A percentile compares a stretch with the other conserved stretches of the same genome.
Evolutionary conservation across 1,140 invertebrate species (phyloP).

Genomic region (Papilio xuthus): DNA sequence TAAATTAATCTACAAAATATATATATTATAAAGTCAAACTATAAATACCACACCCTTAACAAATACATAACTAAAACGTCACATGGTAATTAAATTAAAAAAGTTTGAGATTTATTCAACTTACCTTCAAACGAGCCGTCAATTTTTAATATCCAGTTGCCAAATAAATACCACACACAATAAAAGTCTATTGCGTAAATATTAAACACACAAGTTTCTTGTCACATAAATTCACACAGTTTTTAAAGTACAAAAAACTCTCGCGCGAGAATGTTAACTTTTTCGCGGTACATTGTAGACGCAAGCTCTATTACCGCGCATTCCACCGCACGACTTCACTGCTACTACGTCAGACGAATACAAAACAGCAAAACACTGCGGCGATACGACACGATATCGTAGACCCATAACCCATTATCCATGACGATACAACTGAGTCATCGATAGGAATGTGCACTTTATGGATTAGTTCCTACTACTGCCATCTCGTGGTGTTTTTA

Average conservation of each 20-base stretch:
- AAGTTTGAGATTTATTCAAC: conserved; percentile 34
- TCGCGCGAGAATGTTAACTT: conserved; percentile 60
- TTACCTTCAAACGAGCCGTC: conserved; percentile 55
- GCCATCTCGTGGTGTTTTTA: conserved; percentile 46
- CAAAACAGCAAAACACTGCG: conserved; percentile 56
- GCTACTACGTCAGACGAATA: conserved; percentile 69
- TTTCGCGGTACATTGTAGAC: conserved; percentile 64
- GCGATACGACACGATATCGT: conserved; percentile 6
- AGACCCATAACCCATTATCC: conserved; percentile 6
- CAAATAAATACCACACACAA: conserved; percentile 48
- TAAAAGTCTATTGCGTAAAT: conserved; percentile 59
- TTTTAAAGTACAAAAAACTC: conserved; percentile 61
- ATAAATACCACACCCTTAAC: background rate
- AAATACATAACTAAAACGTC: conserved; percentile 1
- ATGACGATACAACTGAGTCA: conserved; percentile 50
- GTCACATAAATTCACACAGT: conserved; percentile 67
- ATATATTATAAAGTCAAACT: background rate
- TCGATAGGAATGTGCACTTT: conserved; percentile 38
- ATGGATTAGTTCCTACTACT: conserved; percentile 34
- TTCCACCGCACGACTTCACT: conserved; percentile 60
- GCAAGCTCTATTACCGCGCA: conserved; percentile 59
- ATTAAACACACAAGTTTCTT: conserved; percentile 67
- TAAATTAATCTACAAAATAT: background rate
- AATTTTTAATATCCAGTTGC: conserved; percentile 54
- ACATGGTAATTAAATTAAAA: conserved; percentile 16